A percentile compares a stretch with the other conserved stretches of the same genome.
phyloP scores from a whole-genome alignment of 2,797 vertebrate species.

The Arctocebus calabarensis region DNA sequence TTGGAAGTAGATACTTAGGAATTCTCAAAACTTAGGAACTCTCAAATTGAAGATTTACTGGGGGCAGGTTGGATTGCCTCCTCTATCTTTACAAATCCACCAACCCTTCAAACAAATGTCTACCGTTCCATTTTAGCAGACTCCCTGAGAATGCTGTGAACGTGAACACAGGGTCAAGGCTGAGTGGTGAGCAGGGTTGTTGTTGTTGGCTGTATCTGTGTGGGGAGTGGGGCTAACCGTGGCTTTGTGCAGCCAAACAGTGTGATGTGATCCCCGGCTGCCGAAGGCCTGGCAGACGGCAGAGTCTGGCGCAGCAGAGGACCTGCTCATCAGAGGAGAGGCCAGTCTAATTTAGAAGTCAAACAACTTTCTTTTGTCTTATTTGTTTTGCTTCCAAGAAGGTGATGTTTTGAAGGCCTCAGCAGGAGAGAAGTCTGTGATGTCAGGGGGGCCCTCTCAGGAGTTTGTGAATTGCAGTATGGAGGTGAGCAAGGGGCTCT shows the following conservation, averaged over 20 bases:
- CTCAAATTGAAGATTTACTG: neutral
- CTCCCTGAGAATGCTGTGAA: neutral
- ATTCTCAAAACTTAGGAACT: slow-evolving; percentile 35
- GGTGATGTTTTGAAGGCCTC: slow-evolving; percentile 33
- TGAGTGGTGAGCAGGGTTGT: neutral
- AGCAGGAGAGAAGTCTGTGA: slow-evolving; percentile 15
- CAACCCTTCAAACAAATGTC: neutral
- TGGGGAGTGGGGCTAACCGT: neutral
- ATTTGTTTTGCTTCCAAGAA: slow-evolving; percentile 59
- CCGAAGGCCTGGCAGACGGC: neutral
- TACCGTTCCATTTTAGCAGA: neutral
- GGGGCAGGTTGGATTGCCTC: neutral
- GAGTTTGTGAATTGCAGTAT: neutral
- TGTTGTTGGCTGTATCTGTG: neutral
- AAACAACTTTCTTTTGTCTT: slow-evolving; percentile 59
- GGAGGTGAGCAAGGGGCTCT: neutral
- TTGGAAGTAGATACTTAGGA: slow-evolving; percentile 56
- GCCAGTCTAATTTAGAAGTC: slow-evolving; percentile 39
- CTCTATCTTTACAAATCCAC: slow-evolving; percentile 1
- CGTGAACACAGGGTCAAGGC: neutral
- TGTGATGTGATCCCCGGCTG: neutral
- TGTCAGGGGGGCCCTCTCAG: neutral
- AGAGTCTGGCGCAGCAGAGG: neutral
- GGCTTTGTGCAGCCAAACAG: neutral
- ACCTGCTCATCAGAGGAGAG: slow-evolving; percentile 28